Conservation (phyloP, 1,140 invertebrate genomes). For the Drosophila paulistorum region DNA sequence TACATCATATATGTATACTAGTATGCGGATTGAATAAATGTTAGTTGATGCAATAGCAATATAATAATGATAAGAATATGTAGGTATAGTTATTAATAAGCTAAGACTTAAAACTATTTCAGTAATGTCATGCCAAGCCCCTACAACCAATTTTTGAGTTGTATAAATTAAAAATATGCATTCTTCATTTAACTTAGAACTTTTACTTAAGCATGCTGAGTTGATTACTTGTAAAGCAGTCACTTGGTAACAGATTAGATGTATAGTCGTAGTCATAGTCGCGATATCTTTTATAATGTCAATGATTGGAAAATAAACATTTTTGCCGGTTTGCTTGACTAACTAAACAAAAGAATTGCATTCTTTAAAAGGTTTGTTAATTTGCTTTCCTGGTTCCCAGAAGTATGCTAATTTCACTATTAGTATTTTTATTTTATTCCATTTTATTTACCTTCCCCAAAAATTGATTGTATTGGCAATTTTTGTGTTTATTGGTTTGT, state of each 20-base stretch:
- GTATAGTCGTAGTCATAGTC: neutral
- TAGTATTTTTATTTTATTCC: neutral
- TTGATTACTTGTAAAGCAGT: neutral
- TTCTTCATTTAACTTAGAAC: neutral
- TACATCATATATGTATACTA: neutral
- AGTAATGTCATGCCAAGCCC: constrained; percentile 62
- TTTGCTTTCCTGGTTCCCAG: too few relatives aligned
- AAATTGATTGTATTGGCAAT: constrained; percentile 82
- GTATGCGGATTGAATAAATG: neutral
- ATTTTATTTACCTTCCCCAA: constrained; percentile 54
- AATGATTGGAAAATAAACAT: too few relatives aligned
- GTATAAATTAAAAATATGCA: neutral
- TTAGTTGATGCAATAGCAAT: neutral
- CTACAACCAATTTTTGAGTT: constrained; percentile 82
- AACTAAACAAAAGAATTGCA: too few relatives aligned
- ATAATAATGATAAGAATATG: neutral
- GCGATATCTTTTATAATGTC: neutral
- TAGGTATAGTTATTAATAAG: neutral
- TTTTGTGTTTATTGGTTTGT: constrained; percentile 28
- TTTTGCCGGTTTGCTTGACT: too few relatives aligned
- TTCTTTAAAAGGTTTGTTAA: too few relatives aligned
- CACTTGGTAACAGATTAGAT: neutral
- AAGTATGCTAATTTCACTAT: too few relatives aligned
- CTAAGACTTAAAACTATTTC: constrained; percentile 8
- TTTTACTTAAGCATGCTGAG: constrained; percentile 64